Base-by-base conservation (phyloP, 35 echinoderm and acorn worm genomes). In the Amphiura filiformis region DNA sequence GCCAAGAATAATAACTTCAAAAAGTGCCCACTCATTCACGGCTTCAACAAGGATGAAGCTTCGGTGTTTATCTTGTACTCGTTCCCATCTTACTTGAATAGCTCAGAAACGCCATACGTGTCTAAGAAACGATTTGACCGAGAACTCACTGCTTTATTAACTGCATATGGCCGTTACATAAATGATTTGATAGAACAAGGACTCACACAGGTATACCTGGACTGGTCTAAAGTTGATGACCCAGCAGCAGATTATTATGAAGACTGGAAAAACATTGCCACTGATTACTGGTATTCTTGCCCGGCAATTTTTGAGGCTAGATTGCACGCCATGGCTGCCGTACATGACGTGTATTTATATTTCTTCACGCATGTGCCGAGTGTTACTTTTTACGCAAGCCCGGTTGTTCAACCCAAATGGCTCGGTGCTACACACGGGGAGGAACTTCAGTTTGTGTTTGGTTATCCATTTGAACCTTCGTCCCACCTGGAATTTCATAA, bases 401-500 rank as follows among this genome's bases (percentile, higher is more conserved):
- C 7, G 20, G 20, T 20, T 7, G 7, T 52, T 52, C 7, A 65
- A 14, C 70, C 94, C 40, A 13, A 32, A 20, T 98, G 96, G 96
- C 78, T 89, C 13, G 92, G 92, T 0, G 96, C 89, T 18, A 86
- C 89, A 2, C 96, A 98, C 76, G 96, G 83, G n/a, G 92, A 98
- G 38, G 92, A 94, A 41, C 7, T 52, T 52, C 89, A 76, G 1
- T 98, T 89, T 56, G 82, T 98, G 40, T 98, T 98, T 65, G 96
- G 95, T 7, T 52, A 52, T 52, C 44, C 44, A 52, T 52, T 11
- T 52, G 44, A 52, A 52, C 44, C 20, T 7, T 20, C 44, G 20
- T 7, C 7, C 20, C 44, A 52, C 7, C 20, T 52, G 7, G 44
- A 7, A 52, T 52, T 11, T 52, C 44, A 52, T 52, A 52, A 52